Evolutionary conservation across 2,113 vertebrate species (phyloP), one percentile per base, ranked within the genome.

Genomic region (Gulo gulo): DNA sequence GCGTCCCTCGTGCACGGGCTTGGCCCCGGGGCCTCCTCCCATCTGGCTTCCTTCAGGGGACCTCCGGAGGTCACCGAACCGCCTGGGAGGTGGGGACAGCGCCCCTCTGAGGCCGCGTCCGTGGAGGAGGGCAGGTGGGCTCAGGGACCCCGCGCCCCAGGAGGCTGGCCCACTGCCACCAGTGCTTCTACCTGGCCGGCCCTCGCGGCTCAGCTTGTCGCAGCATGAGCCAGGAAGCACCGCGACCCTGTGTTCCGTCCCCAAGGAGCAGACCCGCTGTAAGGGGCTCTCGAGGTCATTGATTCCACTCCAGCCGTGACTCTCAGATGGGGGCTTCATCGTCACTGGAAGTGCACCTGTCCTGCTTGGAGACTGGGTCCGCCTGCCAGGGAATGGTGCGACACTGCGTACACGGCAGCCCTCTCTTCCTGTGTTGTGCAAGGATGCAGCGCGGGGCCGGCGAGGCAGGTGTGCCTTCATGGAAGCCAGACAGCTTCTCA

Each of bases 321-420:
- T 7, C 21, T 16, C n/a, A 2, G 34, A 0, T 26, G 79, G 31
- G 24, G 4, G n/a, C 7, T 18, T 57, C 36, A 9, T 24, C 18
- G 55, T 2, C 6, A 1, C 31, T 7, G 15, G 10, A 50, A 50
- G 76, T 24, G 79, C 47, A 36, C 5, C 2, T 31, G 57, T 11
- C 36, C 57, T 12, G 81, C 4, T 59, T 6, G 36, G 80, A 14
- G 14, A 16, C 55, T 10, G 55, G 55, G 55, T 24, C 47, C 8
- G 23, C n/a, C 7, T 16, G n/a, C 79, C n/a, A 0, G 1, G 81
- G 15, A 7, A 61, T 7, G 0, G n/a, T 6, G 23, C 7, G 29
- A 65, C 29, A 0, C 80, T 1, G 14, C 1, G 29, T 4, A 59
- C 42, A 6, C 1, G 10, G 26, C 39, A 45, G 55, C 16, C 36